Base-by-base conservation (phyloP, 2,113 vertebrate genomes). In the Solenodon paradoxus region DNA sequence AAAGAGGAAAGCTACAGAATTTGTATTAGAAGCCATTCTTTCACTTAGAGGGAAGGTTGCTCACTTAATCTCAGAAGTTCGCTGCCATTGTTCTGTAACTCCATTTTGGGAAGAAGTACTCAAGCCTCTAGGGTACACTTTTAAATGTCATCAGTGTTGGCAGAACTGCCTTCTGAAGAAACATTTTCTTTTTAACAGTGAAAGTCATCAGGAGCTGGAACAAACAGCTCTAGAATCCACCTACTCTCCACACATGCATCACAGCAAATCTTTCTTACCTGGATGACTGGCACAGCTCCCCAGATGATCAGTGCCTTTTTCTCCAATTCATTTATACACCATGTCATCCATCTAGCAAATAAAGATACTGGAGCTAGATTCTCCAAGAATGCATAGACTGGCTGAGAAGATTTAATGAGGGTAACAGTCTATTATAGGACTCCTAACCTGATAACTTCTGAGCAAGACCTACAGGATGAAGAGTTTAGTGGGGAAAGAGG, bases 1-100 rank as follows among this genome's bases (percentile, higher is more conserved):
- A 92, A 87, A 90, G 64, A 51, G 59, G 72, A 69, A 57, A n/a
- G 32, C 61, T 87, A 74, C 20, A 85, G 47, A 95, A 90, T 89
- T 88, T 84, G 15, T 85, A 87, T 51, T 38, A 84, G 69, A 94
- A 92, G 30, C 66, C 26, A 78, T 59, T 61, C n/a, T 59, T 86
- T 89, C 79, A 57, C n/a, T 95, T 75, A 74, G 19, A 92, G 42
- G 35, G 4, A 88, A 79, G 9, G 26, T 55, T 86, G 30, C 68
- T 87, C 57, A 77, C 61, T 89, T 86, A 69, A 15, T 64, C 68
- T 47, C 45, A 82, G 42, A 47, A 13, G 26, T 82, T 38, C 75
- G 32, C 53, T 66, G 61, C 49, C 49, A 38, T 78, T 63, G 28
- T 90, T 90, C 69, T 74, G 19, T 78, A 89, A 96, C 53, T 77